Evolutionary conservation across 2,797 vertebrate genomes (phyloP).

Genomic region (Parauchenoglanis ngamensis): DNA sequence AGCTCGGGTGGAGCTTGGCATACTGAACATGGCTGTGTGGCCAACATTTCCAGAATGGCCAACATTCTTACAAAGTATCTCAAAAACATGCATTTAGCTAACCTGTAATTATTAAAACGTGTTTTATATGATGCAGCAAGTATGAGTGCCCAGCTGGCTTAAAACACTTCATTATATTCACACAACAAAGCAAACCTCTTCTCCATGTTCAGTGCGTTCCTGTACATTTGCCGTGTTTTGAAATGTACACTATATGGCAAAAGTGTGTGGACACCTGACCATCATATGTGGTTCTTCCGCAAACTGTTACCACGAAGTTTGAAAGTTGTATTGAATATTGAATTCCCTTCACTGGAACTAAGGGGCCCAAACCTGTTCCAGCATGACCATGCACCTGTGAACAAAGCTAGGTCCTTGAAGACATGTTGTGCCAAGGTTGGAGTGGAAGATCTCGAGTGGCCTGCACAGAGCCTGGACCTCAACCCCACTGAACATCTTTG

Average conservation of each 20-base stretch:
- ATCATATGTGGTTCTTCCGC: not conserved
- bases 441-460: not conserved
- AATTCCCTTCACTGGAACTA: not conserved
- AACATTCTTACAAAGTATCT: not conserved
- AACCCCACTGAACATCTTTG: not conserved
- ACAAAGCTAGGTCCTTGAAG: not conserved
- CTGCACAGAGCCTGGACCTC: not conserved
- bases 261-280: not conserved
- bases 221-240: not conserved
- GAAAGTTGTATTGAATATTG: no score
- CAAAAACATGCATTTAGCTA: not conserved
- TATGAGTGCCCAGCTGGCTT: not conserved
- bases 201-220: not conserved
- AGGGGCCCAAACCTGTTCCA: not conserved
- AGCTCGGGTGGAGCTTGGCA: not conserved
- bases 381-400: not conserved
- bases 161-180: not conserved
- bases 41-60: not conserved
- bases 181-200: not conserved
- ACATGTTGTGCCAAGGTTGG: not conserved
- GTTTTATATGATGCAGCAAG: not conserved
- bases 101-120: not conserved
- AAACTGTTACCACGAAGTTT: not conserved
- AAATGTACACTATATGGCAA: not conserved
- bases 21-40: not conserved